phyloP scores from a whole-genome alignment of 2,113 vertebrate genomes.

The Gobio gobio region DNA sequence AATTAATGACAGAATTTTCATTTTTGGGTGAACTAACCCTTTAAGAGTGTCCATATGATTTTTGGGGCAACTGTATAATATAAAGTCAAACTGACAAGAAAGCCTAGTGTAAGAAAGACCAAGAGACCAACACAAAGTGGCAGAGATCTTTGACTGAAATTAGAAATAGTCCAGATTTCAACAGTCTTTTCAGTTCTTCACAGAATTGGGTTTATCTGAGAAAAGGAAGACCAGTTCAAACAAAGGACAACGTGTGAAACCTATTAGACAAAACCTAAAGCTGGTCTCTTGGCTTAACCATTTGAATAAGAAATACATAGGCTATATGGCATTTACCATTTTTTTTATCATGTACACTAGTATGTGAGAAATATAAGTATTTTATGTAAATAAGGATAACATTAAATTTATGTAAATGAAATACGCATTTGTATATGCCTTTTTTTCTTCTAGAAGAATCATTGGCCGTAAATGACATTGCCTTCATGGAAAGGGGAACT shows the following conservation, averaged over 20 bases:
- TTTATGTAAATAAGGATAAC: too few species aligned
- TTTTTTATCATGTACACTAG: not conserved
- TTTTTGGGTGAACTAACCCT: too few species aligned
- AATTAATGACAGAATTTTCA: too few species aligned
- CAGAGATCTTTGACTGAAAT: not conserved
- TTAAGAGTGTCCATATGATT: too few species aligned
- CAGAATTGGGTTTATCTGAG: not conserved
- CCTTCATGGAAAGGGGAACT: constrained; percentile 4
- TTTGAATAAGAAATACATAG: not conserved
- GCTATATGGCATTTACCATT: not conserved
- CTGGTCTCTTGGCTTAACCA: not conserved
- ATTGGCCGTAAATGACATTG: not conserved
- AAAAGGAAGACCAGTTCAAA: not conserved
- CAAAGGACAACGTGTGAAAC: not conserved
- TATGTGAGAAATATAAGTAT: not conserved
- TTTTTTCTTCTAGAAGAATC: not conserved
- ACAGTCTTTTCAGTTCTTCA: not conserved
- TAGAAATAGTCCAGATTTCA: not conserved
- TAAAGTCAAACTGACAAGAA: too few species aligned
- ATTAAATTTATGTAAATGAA: not conserved
- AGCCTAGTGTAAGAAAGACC: not conserved
- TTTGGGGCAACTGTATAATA: too few species aligned
- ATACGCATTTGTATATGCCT: not conserved
- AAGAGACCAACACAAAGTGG: not conserved
- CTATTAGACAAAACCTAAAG: too few species aligned